phyloP scores from a whole-genome alignment of 1,140 invertebrate species.

The Lepeophtheirus salmonis region DNA sequence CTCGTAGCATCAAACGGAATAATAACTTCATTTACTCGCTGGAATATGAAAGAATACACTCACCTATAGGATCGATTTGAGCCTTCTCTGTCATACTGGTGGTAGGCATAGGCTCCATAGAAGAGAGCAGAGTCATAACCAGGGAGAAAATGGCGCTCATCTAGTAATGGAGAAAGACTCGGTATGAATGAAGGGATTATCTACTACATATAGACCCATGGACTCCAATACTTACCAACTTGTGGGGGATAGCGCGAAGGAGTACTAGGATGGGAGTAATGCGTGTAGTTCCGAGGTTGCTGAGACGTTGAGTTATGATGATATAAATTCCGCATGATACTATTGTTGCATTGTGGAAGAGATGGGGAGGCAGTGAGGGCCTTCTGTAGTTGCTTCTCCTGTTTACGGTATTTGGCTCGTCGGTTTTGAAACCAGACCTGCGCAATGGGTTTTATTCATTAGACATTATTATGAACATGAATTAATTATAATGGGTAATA shows the following conservation, averaged over 20 bases:
- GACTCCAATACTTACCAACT: slow-evolving; percentile 37
- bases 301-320: slow-evolving; percentile 33
- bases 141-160: slow-evolving; percentile 77
- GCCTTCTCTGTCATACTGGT: slow-evolving; percentile 62
- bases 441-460: slow-evolving; percentile 20
- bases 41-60: no score
- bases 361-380: slow-evolving; percentile 36
- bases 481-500: no score
- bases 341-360: slow-evolving; percentile 78
- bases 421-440: slow-evolving; percentile 96
- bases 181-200: neutral
- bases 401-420: slow-evolving; percentile 90
- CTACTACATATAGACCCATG: no score
- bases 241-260: slow-evolving; percentile 60
- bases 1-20: no score
- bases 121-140: slow-evolving; percentile 77
- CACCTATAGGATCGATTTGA: slow-evolving; percentile 75
- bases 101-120: slow-evolving; percentile 54
- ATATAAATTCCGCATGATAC: slow-evolving; percentile 94
- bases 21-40: no score
- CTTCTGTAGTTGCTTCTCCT: slow-evolving; percentile 93
- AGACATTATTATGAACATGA: no score
- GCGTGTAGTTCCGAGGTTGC: slow-evolving; percentile 30
- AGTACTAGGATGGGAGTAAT: slow-evolving; percentile 67
- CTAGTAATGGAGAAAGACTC: slow-evolving; percentile 32